phyloP scores from a whole-genome alignment of 2,888 invertebrate genomes.

The Brenthis daphne region DNA sequence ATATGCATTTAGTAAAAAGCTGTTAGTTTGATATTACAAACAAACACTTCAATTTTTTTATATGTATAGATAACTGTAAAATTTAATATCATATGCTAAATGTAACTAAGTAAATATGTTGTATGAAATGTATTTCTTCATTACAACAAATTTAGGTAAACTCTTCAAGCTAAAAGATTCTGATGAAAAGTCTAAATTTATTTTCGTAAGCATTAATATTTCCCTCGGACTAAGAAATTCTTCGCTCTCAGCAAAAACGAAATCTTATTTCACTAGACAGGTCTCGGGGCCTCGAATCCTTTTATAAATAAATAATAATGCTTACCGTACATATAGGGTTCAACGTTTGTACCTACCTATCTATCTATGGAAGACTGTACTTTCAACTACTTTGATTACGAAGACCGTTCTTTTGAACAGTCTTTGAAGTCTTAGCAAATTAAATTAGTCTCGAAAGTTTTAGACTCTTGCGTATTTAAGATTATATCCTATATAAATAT shows the following conservation, averaged over 20 bases:
- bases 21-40: too few relatives aligned
- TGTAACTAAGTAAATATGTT: too few relatives aligned
- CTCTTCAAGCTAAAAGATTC: slow-evolving; percentile 1
- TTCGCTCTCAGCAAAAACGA: slow-evolving; percentile 3
- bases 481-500: background rate
- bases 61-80: too few relatives aligned
- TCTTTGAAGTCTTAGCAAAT: background rate
- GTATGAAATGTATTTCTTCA: background rate
- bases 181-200: background rate
- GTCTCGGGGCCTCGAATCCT: slow-evolving; percentile 1
- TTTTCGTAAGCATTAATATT: slow-evolving; percentile 14
- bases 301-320: slow-evolving; percentile 1
- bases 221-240: background rate
- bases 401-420: background rate
- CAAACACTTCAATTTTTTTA: too few relatives aligned
- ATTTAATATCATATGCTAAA: too few relatives aligned
- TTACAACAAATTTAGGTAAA: slow-evolving; percentile 2
- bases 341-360: background rate
- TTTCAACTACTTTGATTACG: background rate
- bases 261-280: slow-evolving; percentile 13
- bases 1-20: too few relatives aligned
- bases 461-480: background rate
- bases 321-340: background rate
- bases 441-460: slow-evolving; percentile 7
- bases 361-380: background rate